These are phyloP conservation scores for Oryzias celebensis DNA, from an alignment of 2,113 vertebrate genomes.

Conservation along the genomic window DNA sequence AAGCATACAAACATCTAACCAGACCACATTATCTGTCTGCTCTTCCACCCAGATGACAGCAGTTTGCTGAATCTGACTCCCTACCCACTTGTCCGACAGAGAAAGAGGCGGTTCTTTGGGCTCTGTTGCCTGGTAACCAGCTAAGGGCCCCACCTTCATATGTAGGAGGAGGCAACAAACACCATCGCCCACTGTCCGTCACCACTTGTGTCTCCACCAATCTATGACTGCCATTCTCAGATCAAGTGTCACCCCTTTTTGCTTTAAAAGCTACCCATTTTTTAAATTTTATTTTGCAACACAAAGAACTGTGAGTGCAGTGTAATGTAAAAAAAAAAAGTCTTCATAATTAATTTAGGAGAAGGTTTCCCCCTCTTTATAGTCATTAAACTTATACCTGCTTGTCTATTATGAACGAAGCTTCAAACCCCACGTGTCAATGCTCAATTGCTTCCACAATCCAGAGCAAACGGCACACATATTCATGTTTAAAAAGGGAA, in stretches of 20 bases:
- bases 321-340: conserved; percentile 64
- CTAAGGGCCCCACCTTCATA: conserved; percentile 76
- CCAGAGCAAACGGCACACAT: conserved; percentile 46
- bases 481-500: conserved; percentile 59
- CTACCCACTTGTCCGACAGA: conserved; percentile 92
- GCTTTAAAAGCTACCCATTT: conserved; percentile 83
- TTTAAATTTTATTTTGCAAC: conserved; percentile 77
- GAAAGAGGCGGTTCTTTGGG: conserved; percentile 96
- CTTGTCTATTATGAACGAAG: conserved; percentile 55
- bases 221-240: conserved; percentile 79
- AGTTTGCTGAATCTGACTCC: conserved; percentile 97
- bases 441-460: conserved; percentile 48
- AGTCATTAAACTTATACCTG: conserved; percentile 52
- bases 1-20: conserved; percentile 7
- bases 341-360: conserved; percentile 74
- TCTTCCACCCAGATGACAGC: conserved; percentile 87
- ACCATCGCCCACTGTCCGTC: conserved; percentile 72
- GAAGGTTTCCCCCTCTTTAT: conserved; percentile 41
- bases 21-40: conserved; percentile 43
- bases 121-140: conserved; percentile 96
- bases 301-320: conserved; percentile 72
- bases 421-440: conserved; percentile 45
- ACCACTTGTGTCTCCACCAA: conserved; percentile 76
- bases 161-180: conserved; percentile 67
- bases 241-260: conserved; percentile 72